Conservation (phyloP, 2,797 vertebrate species). For the Glyptemys insculpta region DNA sequence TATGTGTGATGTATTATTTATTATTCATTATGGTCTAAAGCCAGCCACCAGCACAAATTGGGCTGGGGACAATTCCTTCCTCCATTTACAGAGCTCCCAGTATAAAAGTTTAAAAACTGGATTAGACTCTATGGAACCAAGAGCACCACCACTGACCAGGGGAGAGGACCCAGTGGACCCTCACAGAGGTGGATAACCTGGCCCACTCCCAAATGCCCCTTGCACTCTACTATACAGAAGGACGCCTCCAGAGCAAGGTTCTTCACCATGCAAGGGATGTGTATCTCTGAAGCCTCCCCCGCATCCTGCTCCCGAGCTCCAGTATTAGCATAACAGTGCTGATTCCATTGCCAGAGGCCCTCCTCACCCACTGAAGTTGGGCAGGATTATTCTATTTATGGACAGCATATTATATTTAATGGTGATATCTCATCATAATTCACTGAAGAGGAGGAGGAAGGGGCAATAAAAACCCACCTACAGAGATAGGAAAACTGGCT, state of each 20-base stretch:
- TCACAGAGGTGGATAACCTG: background rate
- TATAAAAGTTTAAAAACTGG: background rate
- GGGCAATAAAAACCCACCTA: background rate
- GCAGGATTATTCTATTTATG: background rate
- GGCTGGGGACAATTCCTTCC: rapidly evolving
- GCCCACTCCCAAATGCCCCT: background rate
- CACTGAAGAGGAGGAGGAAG: background rate
- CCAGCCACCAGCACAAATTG: rapidly evolving
- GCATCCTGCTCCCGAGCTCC: background rate
- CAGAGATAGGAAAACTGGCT: background rate
- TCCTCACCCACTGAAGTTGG: background rate
- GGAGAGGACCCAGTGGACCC: background rate
- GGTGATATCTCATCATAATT: background rate
- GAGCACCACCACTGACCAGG: background rate
- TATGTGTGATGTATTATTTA: background rate
- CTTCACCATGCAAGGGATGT: background rate
- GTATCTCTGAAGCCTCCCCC: background rate
- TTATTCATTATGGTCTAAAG: background rate
- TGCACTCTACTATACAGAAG: background rate
- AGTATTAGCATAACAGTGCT: background rate
- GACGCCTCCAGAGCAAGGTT: background rate
- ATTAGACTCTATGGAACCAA: background rate
- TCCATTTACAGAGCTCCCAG: background rate
- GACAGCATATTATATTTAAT: background rate
- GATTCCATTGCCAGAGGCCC: background rate